Conservation (phyloP, 2,888 invertebrate species). For the Heteromyza rotundicornis region DNA sequence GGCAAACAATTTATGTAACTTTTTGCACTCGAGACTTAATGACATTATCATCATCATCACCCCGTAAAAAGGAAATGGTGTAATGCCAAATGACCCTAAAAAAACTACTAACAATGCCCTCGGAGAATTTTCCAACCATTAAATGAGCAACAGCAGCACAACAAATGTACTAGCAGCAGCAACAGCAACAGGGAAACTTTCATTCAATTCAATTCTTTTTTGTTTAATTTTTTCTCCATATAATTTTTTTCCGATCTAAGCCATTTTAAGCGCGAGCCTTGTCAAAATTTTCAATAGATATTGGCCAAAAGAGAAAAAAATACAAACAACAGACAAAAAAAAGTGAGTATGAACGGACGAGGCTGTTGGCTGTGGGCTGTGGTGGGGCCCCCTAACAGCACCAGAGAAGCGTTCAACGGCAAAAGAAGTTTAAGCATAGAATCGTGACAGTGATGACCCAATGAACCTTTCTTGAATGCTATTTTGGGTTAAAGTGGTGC, state of each 20-base stretch:
- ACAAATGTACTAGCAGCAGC: not conserved
- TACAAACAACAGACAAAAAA: too few species aligned
- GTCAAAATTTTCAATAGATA: not conserved
- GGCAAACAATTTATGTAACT: not conserved
- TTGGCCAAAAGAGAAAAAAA: too few species aligned
- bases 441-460: not conserved
- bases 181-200: too few species aligned
- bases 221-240: too few species aligned
- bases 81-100: slow-evolving; percentile 4
- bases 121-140: not conserved
- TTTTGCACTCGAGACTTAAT: slow-evolving; percentile 4
- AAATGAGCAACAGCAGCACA: not conserved
- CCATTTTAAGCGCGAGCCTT: not conserved
- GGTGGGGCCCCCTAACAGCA: not conserved
- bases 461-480: not conserved
- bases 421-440: not conserved
- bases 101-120: slow-evolving; percentile 4
- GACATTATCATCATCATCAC: slow-evolving; percentile 1
- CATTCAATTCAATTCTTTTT: too few species aligned
- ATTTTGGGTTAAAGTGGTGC: not conserved
- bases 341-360: not conserved
- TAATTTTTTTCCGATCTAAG: too few species aligned
- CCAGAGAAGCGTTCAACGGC: not conserved
- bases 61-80: slow-evolving; percentile 2
- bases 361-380: not conserved